These are phyloP conservation scores for Hapalemur alaotrensis DNA, from an alignment of 2,797 vertebrate species.

Conservation along the genomic window DNA sequence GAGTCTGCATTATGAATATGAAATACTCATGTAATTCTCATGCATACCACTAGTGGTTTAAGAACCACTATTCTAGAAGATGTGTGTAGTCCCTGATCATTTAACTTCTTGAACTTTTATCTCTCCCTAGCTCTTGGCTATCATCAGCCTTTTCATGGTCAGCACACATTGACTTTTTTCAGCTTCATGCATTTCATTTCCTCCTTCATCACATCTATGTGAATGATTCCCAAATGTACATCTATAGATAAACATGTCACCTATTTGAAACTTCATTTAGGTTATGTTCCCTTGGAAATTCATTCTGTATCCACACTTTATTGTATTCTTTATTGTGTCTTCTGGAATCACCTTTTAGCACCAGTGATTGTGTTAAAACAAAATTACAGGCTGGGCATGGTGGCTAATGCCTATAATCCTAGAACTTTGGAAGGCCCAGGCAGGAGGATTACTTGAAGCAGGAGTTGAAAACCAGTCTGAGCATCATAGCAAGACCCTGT, in stretches of 20 bases:
- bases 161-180: background rate
- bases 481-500: background rate
- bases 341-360: background rate
- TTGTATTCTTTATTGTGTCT: background rate
- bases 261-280: background rate
- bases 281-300: background rate
- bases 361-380: background rate
- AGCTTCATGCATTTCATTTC: background rate
- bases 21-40: background rate
- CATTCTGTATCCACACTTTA: background rate
- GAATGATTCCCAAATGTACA: background rate
- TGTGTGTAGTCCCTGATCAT: background rate
- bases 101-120: background rate
- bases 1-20: background rate
- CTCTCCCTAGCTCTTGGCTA: background rate
- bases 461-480: background rate
- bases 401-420: background rate
- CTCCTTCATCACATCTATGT: background rate
- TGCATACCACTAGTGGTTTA: background rate
- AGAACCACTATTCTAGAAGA: background rate
- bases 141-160: background rate
- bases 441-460: background rate
- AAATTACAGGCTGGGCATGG: background rate
- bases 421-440: background rate
- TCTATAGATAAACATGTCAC: background rate